Evolutionary conservation across 2,797 vertebrate genomes (phyloP), one percentile per base, ranked within the genome.

Genomic region (Sebastes vulpes): DNA sequence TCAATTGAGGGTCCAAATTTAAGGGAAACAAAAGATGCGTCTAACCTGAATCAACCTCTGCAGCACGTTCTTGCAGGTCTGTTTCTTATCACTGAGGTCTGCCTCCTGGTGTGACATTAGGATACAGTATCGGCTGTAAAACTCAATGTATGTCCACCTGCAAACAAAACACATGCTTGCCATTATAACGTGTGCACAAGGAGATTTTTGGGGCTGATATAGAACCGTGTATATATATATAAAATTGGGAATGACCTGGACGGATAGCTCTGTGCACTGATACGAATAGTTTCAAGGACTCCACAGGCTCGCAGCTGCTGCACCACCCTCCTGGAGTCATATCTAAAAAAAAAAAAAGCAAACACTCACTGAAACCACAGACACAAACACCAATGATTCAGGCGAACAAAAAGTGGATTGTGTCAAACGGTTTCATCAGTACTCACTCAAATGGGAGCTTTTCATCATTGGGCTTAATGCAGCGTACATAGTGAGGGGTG

Each of bases 71-170:
- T 95, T 97, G 95, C 98, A 99, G 38, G 98, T 98, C 76, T 98
- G 96, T 70, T 97, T 99, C 91, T 98, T 99, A 79, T 99, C 97
- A 1, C 50, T 87, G 28, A 95, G 60, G 3, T 91, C 92, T 1
- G 96, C 92, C 32, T 99, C 99, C 56, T 95, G 93, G 59, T 97
- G 97, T 12, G 94, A 96, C 98, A 99, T 99, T 23, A 99, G 95
- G 82, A 99, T 95, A 80, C 98, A 97, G 68, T 99, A 99, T 31
- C 99, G 97, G 79, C 98, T 97, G 91, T 97, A 99, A 94, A 99
- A 99, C 94, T 99, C 99, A 9, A 97, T 96, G 79, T 99, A 99
- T 0, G 98, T 99, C 99, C 99, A 99, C 83, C 99, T 99, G 83
- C 31, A 85, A 83, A 75, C 11, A 65, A 11, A 79, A 31, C 28